A percentile compares a stretch with the other conserved stretches of the same genome.
Evolutionary conservation across 2,113 vertebrate species (phyloP).

Genomic region (Merops nubicus): DNA sequence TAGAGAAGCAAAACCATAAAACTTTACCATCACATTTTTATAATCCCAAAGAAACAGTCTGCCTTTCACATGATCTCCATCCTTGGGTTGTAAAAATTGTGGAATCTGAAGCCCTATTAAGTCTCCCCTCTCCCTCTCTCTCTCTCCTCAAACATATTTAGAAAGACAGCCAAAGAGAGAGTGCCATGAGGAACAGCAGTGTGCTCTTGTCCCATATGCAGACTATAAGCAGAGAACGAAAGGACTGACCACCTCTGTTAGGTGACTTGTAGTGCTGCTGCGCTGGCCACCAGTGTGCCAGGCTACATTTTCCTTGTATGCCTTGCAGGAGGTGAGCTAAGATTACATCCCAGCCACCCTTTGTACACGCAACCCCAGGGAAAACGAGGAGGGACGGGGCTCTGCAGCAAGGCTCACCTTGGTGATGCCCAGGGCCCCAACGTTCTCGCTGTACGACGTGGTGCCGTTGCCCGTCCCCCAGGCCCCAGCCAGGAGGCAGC

Average conservation of each 20-base stretch:
- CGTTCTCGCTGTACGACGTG: constrained; percentile 94
- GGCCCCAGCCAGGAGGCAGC: constrained; percentile 91
- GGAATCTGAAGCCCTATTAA: not conserved
- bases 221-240: not conserved
- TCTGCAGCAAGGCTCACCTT: constrained; percentile 74
- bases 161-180: not conserved
- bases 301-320: fast-evolving
- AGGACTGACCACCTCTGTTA: not conserved
- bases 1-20: not conserved
- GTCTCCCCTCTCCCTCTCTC: too few relatives aligned
- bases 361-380: fast-evolving
- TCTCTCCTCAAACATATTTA: not conserved
- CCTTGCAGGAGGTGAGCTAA: not conserved
- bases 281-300: not conserved
- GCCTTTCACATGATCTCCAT: not conserved
- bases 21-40: not conserved
- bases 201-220: not conserved
- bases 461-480: constrained; percentile 96
- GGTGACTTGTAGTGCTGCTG: not conserved
- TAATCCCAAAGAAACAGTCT: not conserved
- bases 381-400: not conserved
- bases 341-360: too few relatives aligned
- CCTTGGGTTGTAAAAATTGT: not conserved
- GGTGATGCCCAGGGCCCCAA: constrained; percentile 93
- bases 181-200: not conserved